These are phyloP conservation scores for Latrodectus geometricus DNA, from an alignment of 1,140 invertebrate genomes.

Conservation along the genomic window DNA sequence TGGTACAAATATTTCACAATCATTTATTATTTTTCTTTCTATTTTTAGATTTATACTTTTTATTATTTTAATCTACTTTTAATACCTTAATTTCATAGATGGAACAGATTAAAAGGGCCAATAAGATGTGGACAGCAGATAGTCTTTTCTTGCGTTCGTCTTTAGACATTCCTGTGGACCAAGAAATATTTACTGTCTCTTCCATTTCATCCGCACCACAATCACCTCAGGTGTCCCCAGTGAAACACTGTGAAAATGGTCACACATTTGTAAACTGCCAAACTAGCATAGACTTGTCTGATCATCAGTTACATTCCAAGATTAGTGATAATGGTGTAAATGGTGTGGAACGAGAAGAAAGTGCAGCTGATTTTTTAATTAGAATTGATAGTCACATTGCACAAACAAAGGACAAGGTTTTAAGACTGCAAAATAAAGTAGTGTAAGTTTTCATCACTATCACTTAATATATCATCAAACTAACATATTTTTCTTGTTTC, in stretches of 20 bases:
- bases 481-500: too few species aligned
- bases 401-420: constrained; percentile 85
- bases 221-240: constrained; percentile 17
- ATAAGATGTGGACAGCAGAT: constrained; percentile 88
- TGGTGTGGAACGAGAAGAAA: constrained; percentile 70
- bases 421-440: constrained; percentile 72
- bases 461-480: background rate
- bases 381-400: constrained; percentile 89
- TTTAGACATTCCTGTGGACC: constrained; percentile 80
- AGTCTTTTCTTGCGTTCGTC: constrained; percentile 87
- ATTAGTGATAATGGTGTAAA: constrained; percentile 70
- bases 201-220: constrained; percentile 35
- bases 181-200: constrained; percentile 52
- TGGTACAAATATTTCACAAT: too few species aligned
- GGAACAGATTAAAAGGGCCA: constrained; percentile 88
- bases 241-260: constrained; percentile 37
- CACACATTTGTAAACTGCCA: constrained; percentile 27
- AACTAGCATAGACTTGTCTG: constrained; percentile 21
- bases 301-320: constrained; percentile 19
- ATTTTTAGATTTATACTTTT: too few species aligned
- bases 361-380: constrained; percentile 83
- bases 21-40: too few species aligned
- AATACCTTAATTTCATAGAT: constrained; percentile 74
- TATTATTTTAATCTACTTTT: background rate
- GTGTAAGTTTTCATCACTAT: constrained; percentile 45